phyloP scores from a whole-genome alignment of 2,797 vertebrate genomes.

The Tiaroga cobitis region DNA sequence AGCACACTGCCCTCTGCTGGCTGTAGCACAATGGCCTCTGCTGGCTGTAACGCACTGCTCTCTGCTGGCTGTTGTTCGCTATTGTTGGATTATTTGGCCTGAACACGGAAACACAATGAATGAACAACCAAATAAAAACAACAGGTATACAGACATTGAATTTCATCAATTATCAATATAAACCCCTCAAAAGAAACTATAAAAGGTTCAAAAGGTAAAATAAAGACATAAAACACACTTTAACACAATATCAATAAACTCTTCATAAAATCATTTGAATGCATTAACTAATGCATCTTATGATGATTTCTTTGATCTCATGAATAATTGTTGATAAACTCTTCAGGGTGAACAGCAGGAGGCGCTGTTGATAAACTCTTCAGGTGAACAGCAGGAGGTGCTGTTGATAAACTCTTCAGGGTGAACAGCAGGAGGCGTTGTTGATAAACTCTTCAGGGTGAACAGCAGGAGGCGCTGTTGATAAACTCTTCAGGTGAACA shows the following conservation, averaged over 20 bases:
- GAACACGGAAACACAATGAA: not conserved
- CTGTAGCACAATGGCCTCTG: not conserved
- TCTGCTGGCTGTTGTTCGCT: conserved; percentile 34
- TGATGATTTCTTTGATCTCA: not conserved
- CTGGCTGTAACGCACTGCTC: conserved; percentile 35
- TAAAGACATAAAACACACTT: not conserved
- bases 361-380: too few relatives aligned
- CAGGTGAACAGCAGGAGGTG: too few relatives aligned
- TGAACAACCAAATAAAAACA: too few relatives aligned
- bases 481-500: too few relatives aligned
- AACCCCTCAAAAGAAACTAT: too few relatives aligned
- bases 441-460: too few relatives aligned
- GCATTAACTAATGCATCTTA: not conserved
- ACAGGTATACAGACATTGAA: not conserved
- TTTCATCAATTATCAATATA: not conserved
- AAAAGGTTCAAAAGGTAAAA: too few relatives aligned
- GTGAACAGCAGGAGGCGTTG: too few relatives aligned
- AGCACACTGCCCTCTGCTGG: too few relatives aligned
- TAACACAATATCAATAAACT: not conserved
- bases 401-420: too few relatives aligned
- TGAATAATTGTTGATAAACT: not conserved
- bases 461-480: too few relatives aligned
- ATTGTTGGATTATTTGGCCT: not conserved
- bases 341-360: too few relatives aligned
- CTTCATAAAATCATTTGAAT: not conserved